phyloP scores from a whole-genome alignment of 2,797 vertebrate genomes.

The Prunella strophiata region DNA sequence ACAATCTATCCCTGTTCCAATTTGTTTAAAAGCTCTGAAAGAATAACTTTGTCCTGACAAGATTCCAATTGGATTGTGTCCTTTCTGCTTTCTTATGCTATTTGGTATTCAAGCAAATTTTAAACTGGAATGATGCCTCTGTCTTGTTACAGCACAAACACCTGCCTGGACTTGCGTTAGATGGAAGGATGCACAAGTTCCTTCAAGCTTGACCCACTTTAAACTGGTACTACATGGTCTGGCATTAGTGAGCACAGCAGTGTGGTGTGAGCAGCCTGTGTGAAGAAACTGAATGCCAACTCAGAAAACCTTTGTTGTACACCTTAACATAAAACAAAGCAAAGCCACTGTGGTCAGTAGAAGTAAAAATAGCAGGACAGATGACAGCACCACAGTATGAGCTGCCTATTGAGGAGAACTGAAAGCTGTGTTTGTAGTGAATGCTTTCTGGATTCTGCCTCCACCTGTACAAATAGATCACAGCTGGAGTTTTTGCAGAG shows the following conservation, averaged over 20 bases:
- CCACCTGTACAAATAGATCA: conserved; percentile 11
- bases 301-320: neutral
- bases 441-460: neutral
- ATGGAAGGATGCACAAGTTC: neutral
- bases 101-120: neutral
- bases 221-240: neutral
- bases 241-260: neutral
- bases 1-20: neutral
- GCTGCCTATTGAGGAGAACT: neutral
- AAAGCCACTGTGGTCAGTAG: neutral
- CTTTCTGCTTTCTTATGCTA: neutral
- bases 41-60: neutral
- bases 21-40: neutral
- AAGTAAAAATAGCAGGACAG: neutral
- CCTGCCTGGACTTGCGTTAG: neutral
- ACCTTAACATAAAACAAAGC: neutral
- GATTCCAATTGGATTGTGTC: neutral
- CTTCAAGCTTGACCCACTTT: neutral
- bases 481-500: conserved; percentile 37
- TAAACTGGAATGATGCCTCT: neutral
- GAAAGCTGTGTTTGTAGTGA: neutral
- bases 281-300: neutral
- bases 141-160: neutral
- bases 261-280: neutral
- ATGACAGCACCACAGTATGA: neutral